phyloP scores from a whole-genome alignment of 2,113 vertebrate genomes.

The Chroicocephalus ridibundus region DNA sequence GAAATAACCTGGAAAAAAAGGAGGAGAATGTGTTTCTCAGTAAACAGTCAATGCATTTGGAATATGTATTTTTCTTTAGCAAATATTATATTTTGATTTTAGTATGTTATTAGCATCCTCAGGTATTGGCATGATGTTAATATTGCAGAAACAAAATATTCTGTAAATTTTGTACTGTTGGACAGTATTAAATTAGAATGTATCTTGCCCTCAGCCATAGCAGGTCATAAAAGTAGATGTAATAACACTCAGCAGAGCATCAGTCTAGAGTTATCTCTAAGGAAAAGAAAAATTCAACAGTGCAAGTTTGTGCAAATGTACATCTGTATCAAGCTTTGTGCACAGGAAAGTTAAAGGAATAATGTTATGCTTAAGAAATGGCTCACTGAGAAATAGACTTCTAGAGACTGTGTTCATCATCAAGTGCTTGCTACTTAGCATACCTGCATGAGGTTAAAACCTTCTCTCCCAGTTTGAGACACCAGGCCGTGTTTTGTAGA shows the following conservation, averaged over 20 bases:
- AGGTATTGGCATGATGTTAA: slow-evolving; percentile 21
- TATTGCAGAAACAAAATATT: slow-evolving; percentile 42
- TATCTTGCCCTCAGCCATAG: slow-evolving; percentile 50
- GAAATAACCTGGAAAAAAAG: background rate
- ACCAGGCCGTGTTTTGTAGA: background rate
- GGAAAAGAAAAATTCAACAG: slow-evolving; percentile 14
- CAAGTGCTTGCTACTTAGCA: background rate
- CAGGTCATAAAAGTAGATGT: slow-evolving; percentile 42
- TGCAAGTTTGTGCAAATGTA: background rate
- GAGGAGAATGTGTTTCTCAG: background rate
- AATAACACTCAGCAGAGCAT: slow-evolving; percentile 52
- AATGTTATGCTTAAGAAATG: slow-evolving; percentile 19
- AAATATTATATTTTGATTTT: slow-evolving; percentile 29
- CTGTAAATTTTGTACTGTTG: slow-evolving; percentile 28
- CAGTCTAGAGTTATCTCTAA: slow-evolving; percentile 44
- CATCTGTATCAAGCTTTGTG: background rate
- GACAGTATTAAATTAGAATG: slow-evolving; percentile 49
- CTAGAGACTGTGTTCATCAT: background rate
- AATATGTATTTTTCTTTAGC: background rate
- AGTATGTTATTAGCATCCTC: slow-evolving; percentile 23
- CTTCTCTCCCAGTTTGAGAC: background rate
- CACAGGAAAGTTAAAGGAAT: slow-evolving; percentile 20
- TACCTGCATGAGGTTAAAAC: background rate
- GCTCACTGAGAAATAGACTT: slow-evolving; percentile 3
- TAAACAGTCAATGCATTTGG: background rate